Evolutionary conservation across 1,140 invertebrate genomes (phyloP).

Genomic region (Teleogryllus occipitalis): DNA sequence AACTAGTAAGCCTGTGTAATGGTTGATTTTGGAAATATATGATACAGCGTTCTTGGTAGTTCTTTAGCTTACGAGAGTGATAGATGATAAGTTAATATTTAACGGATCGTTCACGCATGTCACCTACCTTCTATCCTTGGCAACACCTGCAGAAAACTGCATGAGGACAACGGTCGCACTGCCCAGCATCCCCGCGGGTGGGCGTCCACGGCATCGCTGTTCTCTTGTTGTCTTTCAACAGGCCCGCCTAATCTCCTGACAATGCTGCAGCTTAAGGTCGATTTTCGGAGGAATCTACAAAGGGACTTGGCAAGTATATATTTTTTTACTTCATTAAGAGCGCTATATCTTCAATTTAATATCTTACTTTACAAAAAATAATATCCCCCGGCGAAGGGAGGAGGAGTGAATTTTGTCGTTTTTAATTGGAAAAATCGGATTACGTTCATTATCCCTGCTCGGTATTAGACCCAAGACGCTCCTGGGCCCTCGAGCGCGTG

Average conservation of each 20-base stretch:
- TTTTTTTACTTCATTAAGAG: slow-evolving; percentile 2
- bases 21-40: too few species aligned
- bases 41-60: too few species aligned
- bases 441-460: background rate
- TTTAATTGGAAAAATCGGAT: slow-evolving; percentile 5
- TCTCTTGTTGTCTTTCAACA: background rate
- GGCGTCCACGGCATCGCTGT: too few species aligned
- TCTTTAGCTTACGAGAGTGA: too few species aligned
- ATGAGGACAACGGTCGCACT: background rate
- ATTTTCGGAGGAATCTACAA: background rate
- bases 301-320: background rate
- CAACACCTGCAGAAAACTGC: background rate
- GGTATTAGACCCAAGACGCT: background rate
- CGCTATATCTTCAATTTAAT: background rate
- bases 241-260: background rate
- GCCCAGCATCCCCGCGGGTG: too few species aligned
- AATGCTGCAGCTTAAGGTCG: background rate
- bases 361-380: slow-evolving; percentile 6
- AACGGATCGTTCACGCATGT: too few species aligned
- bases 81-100: too few species aligned
- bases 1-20: too few species aligned
- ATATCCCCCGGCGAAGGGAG: background rate
- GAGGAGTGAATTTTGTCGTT: background rate
- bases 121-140: too few species aligned
- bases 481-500: background rate